Evolutionary conservation across 2,113 vertebrate species (phyloP).

Genomic region (Lasiurus borealis): DNA sequence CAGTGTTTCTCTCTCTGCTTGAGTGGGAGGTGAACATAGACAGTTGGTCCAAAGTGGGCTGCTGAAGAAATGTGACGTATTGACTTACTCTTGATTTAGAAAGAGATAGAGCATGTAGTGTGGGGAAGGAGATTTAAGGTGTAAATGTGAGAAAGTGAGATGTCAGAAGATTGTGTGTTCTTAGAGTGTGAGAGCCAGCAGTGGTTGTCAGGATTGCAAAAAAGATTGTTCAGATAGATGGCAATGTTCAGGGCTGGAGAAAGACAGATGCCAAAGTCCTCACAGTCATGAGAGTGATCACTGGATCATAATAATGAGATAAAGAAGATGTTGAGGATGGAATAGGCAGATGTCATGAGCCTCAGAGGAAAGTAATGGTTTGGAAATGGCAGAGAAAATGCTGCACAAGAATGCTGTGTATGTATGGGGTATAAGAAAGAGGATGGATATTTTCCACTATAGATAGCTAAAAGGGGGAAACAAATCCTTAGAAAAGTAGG

Average conservation of each 20-base stretch:
- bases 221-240: neutral
- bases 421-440: neutral
- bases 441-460: neutral
- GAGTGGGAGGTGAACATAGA: neutral
- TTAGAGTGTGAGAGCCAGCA: neutral
- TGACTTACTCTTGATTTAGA: neutral
- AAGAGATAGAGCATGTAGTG: neutral
- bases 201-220: neutral
- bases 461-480: neutral
- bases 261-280: neutral
- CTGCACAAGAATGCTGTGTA: neutral
- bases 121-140: neutral
- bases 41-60: neutral
- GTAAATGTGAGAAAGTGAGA: neutral
- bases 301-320: neutral
- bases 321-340: neutral
- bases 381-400: slow-evolving; percentile 35
- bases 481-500: neutral
- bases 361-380: neutral
- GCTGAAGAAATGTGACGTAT: neutral
- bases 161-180: neutral
- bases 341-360: neutral
- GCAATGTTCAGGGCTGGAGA: neutral
- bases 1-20: neutral
- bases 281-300: neutral